Conservation (phyloP, 2,888 invertebrate species). For the Himalopsyche kuldschensis region DNA sequence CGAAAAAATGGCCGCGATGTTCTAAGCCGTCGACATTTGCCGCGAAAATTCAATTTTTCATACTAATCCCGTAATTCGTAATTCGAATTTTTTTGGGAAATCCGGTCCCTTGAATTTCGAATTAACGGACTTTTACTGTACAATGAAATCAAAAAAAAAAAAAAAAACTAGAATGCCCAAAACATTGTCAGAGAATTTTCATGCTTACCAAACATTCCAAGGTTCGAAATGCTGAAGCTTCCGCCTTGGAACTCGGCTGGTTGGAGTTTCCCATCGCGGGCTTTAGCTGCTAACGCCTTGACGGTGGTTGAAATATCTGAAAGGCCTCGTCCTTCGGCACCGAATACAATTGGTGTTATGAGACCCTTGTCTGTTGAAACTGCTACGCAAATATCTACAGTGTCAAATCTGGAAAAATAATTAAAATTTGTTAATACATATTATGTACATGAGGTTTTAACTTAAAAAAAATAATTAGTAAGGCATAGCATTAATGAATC, state of each 20-base stretch:
- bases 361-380: constrained; percentile 94
- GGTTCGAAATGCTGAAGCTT: constrained; percentile 90
- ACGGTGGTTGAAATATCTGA: constrained; percentile 79
- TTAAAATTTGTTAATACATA: too few relatives aligned
- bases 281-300: constrained; percentile 80
- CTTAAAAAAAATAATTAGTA: neutral
- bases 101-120: too few relatives aligned
- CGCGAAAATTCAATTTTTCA: too few relatives aligned
- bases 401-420: constrained; percentile 67
- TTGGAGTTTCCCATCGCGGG: constrained; percentile 84
- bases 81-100: too few relatives aligned
- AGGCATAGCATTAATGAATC: neutral
- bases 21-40: too few relatives aligned
- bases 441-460: neutral
- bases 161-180: neutral
- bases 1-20: too few relatives aligned
- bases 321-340: constrained; percentile 88
- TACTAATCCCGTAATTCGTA: too few relatives aligned
- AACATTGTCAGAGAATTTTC: neutral
- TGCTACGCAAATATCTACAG: constrained; percentile 95
- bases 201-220: constrained; percentile 85
- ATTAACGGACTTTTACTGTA: too few relatives aligned
- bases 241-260: constrained; percentile 97
- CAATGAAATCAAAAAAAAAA: too few relatives aligned
- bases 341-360: constrained; percentile 94